These are phyloP conservation scores for Limnephilus marmoratus DNA, from an alignment of 2,888 invertebrate genomes.

Conservation along the genomic window DNA sequence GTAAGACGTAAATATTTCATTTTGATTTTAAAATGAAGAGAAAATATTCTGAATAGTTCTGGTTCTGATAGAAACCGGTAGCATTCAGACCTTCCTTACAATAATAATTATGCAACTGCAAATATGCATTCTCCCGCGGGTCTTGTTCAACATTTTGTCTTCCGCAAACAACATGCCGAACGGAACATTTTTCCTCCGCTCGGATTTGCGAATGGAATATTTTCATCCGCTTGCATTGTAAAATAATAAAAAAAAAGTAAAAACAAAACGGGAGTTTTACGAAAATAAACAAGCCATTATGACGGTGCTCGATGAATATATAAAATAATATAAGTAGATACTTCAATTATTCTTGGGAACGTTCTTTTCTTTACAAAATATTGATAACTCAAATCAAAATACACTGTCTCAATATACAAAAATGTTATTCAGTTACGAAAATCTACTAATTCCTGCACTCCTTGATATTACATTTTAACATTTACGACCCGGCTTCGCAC, in stretches of 20 bases:
- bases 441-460: background rate
- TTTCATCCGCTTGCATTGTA: background rate
- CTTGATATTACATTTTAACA: background rate
- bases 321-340: too few relatives aligned
- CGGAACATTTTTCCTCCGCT: background rate
- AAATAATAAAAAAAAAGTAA: background rate
- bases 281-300: slow-evolving; percentile 8
- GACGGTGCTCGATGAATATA: background rate
- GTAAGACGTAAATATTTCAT: background rate
- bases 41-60: background rate
- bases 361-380: background rate
- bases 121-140: background rate
- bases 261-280: background rate
- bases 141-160: background rate
- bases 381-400: too few relatives aligned
- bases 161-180: background rate
- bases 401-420: too few relatives aligned
- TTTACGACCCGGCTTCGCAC: background rate
- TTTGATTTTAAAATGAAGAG: background rate
- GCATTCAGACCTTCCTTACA: background rate
- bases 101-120: slow-evolving; percentile 14
- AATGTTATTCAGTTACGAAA: background rate
- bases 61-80: background rate
- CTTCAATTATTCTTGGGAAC: background rate
- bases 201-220: background rate